Base-by-base conservation (phyloP, 2,797 vertebrate species). In the Eurystomus glaucurus region DNA sequence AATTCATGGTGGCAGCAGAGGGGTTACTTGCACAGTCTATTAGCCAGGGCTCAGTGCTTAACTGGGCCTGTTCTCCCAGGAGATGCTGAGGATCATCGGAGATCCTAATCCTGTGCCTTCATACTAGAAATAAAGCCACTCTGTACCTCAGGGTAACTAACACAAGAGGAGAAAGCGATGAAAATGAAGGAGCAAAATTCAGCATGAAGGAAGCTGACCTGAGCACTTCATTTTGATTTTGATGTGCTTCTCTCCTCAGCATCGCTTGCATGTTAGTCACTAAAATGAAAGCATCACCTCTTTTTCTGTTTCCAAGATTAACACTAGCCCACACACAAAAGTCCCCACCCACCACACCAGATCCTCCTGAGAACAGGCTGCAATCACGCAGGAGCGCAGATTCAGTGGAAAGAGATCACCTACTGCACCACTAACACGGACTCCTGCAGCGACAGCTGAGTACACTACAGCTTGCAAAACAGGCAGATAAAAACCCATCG, bases 171-270 rank as follows among this genome's bases (percentile, higher is more conserved):
- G 7, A 60, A 78, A 64, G 20, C 4, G 52, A 31, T 11, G 14
- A 85, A 48, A 62, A 69, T 0, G 0, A 69, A 21, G 13, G 14
- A 84, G 33, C 3, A 51, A 31, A 77, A 57, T 68, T 61, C 69
- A 58, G 14, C 0, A 0, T 26, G 4, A 50, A 61, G 15, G 29
- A 20, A 37, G 33, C 23, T 86, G 72, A 80, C 22, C 22, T 5
- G 9, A 51, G 18, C 62, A 31, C 28, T 86, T 85, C 0, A 0
- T 62, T 80, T 45, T 0, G 0, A 43, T 82, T 77, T 83, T 35
- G 17, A 2, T 15, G 71, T 64, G 15, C 39, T 85, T 60, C 39
- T 70, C 19, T 43, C 48, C 31, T 76, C n/a, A 21, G 19, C 8
- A 35, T 14, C 54, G 37, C 41, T 85, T 78, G 16, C 21, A 5